Percentiles rank a stretch among this genome's conserved stretches.
Conservation (phyloP, 2,888 invertebrate genomes). For the Cremastinae sp. region DNA sequence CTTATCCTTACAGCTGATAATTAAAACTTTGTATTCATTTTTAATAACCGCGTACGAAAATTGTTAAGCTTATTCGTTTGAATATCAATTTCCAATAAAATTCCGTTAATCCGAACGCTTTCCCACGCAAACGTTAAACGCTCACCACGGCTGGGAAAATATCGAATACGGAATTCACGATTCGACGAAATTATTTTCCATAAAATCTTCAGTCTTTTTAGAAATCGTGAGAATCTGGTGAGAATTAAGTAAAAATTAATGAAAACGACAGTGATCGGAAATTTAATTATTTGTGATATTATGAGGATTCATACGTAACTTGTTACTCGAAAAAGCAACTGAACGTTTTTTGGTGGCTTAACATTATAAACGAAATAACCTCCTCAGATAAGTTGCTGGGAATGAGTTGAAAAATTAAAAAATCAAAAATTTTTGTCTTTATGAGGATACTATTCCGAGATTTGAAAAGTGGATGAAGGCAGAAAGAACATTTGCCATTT, state of each 20-base stretch:
- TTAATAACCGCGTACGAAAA: neutral
- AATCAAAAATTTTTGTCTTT: neutral
- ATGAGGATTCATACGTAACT: no score
- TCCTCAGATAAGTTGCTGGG: no score
- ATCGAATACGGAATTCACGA: no score
- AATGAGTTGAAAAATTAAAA: neutral
- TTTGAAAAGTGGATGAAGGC: neutral
- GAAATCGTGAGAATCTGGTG: slow-evolving; percentile 4
- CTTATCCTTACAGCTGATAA: neutral
- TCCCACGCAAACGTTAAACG: no score
- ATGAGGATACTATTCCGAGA: neutral
- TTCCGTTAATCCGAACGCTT: neutral
- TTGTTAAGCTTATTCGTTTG: neutral
- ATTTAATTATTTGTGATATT: neutral
- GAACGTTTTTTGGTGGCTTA: no score
- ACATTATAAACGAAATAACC: no score
- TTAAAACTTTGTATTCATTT: neutral
- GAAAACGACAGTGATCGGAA: neutral
- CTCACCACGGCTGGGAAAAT: no score
- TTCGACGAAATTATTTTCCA: neutral
- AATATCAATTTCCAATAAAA: neutral
- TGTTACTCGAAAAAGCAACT: no score
- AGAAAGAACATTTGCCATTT: slow-evolving; percentile 41
- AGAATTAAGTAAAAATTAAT: neutral
- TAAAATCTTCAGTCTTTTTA: neutral